These are phyloP conservation scores for Epirrhoe alternata DNA, from an alignment of 2,888 invertebrate species.

Conservation along the genomic window DNA sequence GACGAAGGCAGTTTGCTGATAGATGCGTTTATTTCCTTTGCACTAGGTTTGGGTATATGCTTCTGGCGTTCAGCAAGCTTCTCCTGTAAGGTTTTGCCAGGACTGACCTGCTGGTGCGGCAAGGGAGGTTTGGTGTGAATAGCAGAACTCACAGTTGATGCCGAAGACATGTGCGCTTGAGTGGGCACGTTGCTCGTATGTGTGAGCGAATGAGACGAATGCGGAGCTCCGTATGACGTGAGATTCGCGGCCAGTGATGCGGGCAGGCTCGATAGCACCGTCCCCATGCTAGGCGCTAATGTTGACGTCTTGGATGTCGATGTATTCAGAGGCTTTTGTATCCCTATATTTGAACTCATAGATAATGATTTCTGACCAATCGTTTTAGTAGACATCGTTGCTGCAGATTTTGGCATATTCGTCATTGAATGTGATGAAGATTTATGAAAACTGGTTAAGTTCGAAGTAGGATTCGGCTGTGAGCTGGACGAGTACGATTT, in stretches of 20 bases:
- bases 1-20: slow-evolving; percentile 81
- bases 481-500: slow-evolving; percentile 43
- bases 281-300: slow-evolving; percentile 72
- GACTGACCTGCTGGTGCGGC: slow-evolving; percentile 79
- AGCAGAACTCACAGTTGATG: slow-evolving; percentile 60
- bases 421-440: slow-evolving; percentile 44
- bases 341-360: slow-evolving; percentile 21
- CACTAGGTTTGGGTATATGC: slow-evolving; percentile 61
- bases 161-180: slow-evolving; percentile 68
- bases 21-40: slow-evolving; percentile 66
- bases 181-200: slow-evolving; percentile 52
- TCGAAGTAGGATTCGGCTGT: slow-evolving; percentile 55
- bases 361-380: slow-evolving; percentile 19
- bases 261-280: slow-evolving; percentile 69
- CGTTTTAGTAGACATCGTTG: slow-evolving; percentile 15
- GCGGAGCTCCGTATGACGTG: slow-evolving; percentile 52
- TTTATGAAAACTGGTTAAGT: slow-evolving; percentile 43
- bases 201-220: slow-evolving; percentile 39
- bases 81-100: slow-evolving; percentile 88
- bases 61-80: slow-evolving; percentile 88
- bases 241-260: slow-evolving; percentile 70
- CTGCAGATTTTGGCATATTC: slow-evolving; percentile 17
- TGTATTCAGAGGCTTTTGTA: slow-evolving; percentile 17
- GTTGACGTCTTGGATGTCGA: slow-evolving; percentile 31
- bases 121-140: slow-evolving; percentile 69